These are phyloP conservation scores for Fissipunctia ypsillon DNA, from an alignment of 2,888 invertebrate species.

Conservation along the genomic window DNA sequence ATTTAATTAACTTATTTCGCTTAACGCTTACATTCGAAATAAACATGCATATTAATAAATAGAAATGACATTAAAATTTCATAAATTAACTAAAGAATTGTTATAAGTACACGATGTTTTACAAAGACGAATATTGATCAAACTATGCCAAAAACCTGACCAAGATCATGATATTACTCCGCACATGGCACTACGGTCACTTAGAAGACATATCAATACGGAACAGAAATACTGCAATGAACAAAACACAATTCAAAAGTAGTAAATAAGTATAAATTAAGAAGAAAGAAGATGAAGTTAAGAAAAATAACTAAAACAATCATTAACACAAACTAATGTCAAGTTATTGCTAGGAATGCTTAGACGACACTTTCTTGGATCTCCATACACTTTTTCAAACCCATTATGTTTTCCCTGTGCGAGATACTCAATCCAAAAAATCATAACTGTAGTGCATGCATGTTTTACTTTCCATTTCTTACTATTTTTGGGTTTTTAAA, in stretches of 20 bases:
- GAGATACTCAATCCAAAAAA: background rate
- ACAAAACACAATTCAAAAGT: background rate
- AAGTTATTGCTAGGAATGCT: background rate
- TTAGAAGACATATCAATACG: background rate
- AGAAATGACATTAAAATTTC: too few species aligned
- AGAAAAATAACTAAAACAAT: slow-evolving; percentile 8
- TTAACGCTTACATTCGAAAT: slow-evolving; percentile 3
- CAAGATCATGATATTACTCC: background rate
- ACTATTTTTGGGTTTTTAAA: slow-evolving; percentile 42
- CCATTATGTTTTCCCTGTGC: background rate
- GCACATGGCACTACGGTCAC: background rate
- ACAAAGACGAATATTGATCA: background rate
- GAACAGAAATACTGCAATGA: background rate
- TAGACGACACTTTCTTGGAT: background rate
- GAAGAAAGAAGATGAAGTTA: background rate
- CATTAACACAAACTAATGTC: background rate
- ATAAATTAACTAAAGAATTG: background rate
- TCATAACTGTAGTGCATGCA: background rate
- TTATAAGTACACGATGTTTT: background rate
- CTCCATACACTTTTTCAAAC: background rate
- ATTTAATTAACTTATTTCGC: slow-evolving; percentile 42
- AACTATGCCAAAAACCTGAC: background rate
- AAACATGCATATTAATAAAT: background rate
- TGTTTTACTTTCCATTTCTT: background rate
- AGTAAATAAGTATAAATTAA: background rate